A percentile compares a stretch with the other conserved stretches of the same genome.
Evolutionary conservation across 2,888 invertebrate species (phyloP).

Genomic region (Augochlorella aurata): DNA sequence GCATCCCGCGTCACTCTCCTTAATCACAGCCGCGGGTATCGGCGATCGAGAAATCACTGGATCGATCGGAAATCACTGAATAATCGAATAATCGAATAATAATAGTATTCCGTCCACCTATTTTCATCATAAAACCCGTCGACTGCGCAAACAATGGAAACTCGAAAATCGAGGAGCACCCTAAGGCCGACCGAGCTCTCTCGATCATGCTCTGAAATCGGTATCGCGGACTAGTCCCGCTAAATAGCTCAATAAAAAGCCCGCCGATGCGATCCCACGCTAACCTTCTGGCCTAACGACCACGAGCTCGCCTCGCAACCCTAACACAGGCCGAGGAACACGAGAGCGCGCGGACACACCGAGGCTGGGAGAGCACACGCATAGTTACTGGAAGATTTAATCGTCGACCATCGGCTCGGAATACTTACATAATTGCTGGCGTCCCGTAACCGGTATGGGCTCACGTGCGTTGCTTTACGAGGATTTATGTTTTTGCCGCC

Average conservation of each 20-base stretch:
- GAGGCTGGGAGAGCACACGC: slow-evolving; percentile 33
- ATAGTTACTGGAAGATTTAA: slow-evolving; percentile 63
- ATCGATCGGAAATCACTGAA: no score
- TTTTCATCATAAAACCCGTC: no score
- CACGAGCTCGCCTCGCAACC: slow-evolving; percentile 7
- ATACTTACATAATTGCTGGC: slow-evolving; percentile 66
- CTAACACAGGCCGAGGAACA: background rate
- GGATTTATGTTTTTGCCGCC: slow-evolving; percentile 65
- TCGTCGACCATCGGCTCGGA: slow-evolving; percentile 62
- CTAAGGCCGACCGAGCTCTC: background rate
- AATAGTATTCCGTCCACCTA: no score
- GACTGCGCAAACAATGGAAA: no score
- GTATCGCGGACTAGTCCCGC: slow-evolving; percentile 43
- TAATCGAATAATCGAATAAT: no score
- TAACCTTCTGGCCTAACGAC: slow-evolving; percentile 52
- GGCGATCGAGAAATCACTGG: background rate
- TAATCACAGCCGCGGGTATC: background rate
- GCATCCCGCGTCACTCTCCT: background rate
- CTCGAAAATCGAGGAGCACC: no score
- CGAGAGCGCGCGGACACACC: background rate
- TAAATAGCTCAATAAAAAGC: slow-evolving; percentile 54
- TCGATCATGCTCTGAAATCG: slow-evolving; percentile 35
- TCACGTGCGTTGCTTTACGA: slow-evolving; percentile 61
- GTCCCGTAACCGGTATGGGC: slow-evolving; percentile 57
- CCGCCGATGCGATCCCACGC: slow-evolving; percentile 51